These are phyloP conservation scores for Eristalis tenax DNA, from an alignment of 2,888 invertebrate species.

Conservation along the genomic window DNA sequence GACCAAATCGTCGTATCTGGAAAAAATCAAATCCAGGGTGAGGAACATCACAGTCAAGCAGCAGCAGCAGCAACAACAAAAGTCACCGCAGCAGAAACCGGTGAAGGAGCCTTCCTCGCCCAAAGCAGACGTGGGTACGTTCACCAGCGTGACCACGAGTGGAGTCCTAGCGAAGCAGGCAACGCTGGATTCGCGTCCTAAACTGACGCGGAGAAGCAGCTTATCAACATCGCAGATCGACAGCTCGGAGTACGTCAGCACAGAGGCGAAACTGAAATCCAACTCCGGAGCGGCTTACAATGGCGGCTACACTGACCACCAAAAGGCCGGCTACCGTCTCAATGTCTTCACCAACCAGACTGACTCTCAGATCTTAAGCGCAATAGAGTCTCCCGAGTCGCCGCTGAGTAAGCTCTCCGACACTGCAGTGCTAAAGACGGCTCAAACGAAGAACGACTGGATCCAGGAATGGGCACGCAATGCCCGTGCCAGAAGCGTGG, in stretches of 20 bases:
- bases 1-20: conserved; percentile 82
- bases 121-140: conserved; percentile 83
- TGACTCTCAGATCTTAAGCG: conserved; percentile 72
- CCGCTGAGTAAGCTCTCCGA: conserved; percentile 75
- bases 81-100: conserved; percentile 75
- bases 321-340: conserved; percentile 80
- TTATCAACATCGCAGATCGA: conserved; percentile 88
- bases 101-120: conserved; percentile 80
- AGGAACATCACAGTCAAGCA: conserved; percentile 81
- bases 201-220: conserved; percentile 83
- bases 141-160: conserved; percentile 88
- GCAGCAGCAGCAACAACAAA: conserved; percentile 79
- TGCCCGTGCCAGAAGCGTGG: conserved; percentile 81
- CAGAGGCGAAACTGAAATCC: conserved; percentile 78
- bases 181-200: conserved; percentile 79
- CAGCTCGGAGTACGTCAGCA: conserved; percentile 84
- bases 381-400: conserved; percentile 53
- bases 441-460: conserved; percentile 82
- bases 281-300: conserved; percentile 75
- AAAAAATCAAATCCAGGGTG: conserved; percentile 85
- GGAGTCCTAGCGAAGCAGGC: conserved; percentile 85
- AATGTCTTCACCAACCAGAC: conserved; percentile 79
- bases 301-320: conserved; percentile 79
- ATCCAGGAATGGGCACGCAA: conserved; percentile 86
- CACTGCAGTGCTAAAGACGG: conserved; percentile 78